phyloP scores from a whole-genome alignment of 2,113 vertebrate species.

The Campylorhamphus procurvoides region DNA sequence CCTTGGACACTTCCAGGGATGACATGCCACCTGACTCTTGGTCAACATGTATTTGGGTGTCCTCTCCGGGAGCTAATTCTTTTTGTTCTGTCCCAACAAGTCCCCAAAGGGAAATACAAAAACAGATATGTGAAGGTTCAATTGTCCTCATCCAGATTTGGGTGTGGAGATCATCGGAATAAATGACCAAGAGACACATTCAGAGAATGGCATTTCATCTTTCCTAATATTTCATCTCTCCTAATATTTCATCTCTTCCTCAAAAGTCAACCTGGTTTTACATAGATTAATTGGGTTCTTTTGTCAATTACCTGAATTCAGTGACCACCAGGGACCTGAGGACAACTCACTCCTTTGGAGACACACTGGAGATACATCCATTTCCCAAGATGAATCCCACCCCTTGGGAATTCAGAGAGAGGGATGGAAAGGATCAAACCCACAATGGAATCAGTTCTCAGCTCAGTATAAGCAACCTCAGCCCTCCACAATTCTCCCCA shows the following conservation, averaged over 20 bases:
- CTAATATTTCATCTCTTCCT: background rate
- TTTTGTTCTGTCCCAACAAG: too few species aligned
- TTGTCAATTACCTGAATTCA: background rate
- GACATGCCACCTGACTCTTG: too few species aligned
- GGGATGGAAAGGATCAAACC: background rate
- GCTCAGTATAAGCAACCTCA: background rate
- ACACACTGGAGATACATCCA: background rate
- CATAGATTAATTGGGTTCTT: fast-evolving
- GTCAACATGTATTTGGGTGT: too few species aligned
- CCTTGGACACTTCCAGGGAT: too few species aligned
- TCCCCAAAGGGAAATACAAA: too few species aligned
- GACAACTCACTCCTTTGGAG: background rate
- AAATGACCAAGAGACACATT: background rate
- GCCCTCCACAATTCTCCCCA: background rate
- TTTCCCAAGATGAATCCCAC: background rate
- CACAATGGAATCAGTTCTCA: background rate
- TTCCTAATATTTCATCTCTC: background rate
- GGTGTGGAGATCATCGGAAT: too few species aligned
- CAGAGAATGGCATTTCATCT: background rate
- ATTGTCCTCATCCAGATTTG: too few species aligned
- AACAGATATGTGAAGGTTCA: too few species aligned
- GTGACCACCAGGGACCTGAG: background rate
- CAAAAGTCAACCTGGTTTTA: background rate
- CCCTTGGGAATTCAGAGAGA: background rate
- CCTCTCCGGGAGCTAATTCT: too few species aligned